Evolutionary conservation across 2,888 invertebrate genomes (phyloP), one percentile per base, ranked within the genome.

Genomic region (Endotricha flammealis): DNA sequence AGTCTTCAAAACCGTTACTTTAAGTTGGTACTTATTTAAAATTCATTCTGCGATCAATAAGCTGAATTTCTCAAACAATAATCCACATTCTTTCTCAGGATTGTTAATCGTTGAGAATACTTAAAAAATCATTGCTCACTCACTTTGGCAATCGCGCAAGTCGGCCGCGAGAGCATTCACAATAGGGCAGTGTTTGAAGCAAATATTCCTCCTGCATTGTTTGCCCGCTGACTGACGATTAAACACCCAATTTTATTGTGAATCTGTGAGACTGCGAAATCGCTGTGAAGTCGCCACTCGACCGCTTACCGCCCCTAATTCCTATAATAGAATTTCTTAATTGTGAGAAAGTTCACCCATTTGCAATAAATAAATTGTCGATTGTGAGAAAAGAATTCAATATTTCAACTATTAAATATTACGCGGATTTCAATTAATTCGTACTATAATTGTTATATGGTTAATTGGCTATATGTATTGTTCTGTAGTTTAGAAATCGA

Each of bases 141-240:
- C 10, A 20, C 2, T 3, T 49, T 48, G 60, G 57, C 64, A 63
- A 65, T 64, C 23, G 41, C 27, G 50, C 40, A 7, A 20, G 23
- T 14, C 24, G 38, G 38, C 23, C 61, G 54, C 45, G 46, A 46
- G 53, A 49, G 55, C 64, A 64, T 42, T 57, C 57, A 60, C 74
- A 80, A 79, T 54, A 58, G 57, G 54, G 56, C 50, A 64, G 60
- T 76, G 80, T 80, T 80, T 80, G 69, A 58, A 65, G 73, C 75
- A 80, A 81, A 82, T 77, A 82, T 73, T 68, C 75, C 73, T 77
- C 77, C 78, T 74, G 55, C 44, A 57, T 68, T 69, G 74, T 73
- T 75, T 76, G 69, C 56, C 65, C 66, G 64, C 63, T 53, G 50
- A 68, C 71, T 63, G 55, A 61, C 73, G 75, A 80, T 72, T 78